Percentiles rank a stretch among this genome's conserved stretches.
These are phyloP conservation scores for Periplaneta americana DNA, from an alignment of 1,140 invertebrate genomes.

Conservation along the genomic window DNA sequence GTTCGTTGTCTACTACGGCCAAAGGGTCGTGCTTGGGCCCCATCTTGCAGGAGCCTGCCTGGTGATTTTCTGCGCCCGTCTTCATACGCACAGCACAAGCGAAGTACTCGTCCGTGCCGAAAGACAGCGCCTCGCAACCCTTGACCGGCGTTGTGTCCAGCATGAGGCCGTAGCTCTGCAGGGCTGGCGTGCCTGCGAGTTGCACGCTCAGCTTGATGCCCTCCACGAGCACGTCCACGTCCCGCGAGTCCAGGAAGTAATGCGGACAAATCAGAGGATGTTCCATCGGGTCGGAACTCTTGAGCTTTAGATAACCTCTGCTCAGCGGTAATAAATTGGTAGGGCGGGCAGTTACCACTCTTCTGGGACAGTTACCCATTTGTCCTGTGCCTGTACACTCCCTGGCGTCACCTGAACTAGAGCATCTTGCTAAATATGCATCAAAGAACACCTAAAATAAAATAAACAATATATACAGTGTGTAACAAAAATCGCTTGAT, in stretches of 20 bases:
- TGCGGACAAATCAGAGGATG: conserved; percentile 5
- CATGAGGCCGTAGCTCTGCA: conserved; percentile 35
- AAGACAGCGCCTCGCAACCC: conserved; percentile 64
- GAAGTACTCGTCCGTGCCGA: conserved; percentile 74
- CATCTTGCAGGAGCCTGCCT: conserved; percentile 34
- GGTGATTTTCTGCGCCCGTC: conserved; percentile 79
- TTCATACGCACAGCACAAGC: conserved; percentile 68
- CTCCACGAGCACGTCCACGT: conserved; percentile 27
- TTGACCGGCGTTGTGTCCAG: conserved; percentile 61
- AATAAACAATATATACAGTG: not conserved
- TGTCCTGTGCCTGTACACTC: conserved; percentile 33
- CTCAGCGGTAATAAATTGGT: conserved; percentile 20
- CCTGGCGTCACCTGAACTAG: conserved; percentile 30
- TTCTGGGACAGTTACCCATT: conserved; percentile 24
- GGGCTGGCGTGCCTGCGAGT: conserved; percentile 32
- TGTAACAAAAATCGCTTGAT: no score
- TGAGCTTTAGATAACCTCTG: not conserved
- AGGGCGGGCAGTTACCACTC: not conserved
- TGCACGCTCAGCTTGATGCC: conserved; percentile 32
- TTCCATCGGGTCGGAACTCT: not conserved
- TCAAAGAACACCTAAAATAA: conserved; percentile 39
- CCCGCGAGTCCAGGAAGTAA: not conserved
- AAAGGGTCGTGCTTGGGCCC: conserved; percentile 27
- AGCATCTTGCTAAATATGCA: conserved; percentile 35
- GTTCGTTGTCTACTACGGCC: conserved; percentile 45